phyloP scores from a whole-genome alignment of 2,113 vertebrate genomes.

The Hystrix cristata region DNA sequence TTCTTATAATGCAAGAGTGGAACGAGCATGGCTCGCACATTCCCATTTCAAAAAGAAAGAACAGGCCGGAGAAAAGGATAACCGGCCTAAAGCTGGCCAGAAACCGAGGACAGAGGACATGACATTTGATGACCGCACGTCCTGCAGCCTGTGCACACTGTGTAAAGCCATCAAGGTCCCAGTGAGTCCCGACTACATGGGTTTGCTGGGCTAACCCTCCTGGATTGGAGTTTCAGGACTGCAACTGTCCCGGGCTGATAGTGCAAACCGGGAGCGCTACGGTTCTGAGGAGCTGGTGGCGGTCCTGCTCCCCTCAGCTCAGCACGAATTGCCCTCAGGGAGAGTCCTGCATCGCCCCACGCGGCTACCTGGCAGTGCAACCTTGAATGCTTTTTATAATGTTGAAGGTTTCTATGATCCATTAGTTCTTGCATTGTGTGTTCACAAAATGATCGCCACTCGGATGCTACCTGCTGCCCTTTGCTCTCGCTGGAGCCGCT shows the following conservation, averaged over 20 bases:
- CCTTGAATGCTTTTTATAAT: neutral
- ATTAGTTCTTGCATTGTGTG: neutral
- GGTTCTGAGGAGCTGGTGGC: neutral
- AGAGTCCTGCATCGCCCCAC: neutral
- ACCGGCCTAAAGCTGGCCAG: too few relatives aligned
- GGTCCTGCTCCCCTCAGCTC: neutral
- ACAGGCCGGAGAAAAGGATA: too few relatives aligned
- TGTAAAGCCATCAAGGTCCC: too few relatives aligned
- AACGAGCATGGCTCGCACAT: neutral
- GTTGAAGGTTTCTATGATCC: neutral
- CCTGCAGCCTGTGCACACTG: neutral
- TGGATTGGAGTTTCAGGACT: neutral
- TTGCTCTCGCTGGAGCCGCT: neutral
- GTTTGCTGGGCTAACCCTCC: neutral
- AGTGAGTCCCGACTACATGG: neutral
- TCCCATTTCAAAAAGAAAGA: neutral
- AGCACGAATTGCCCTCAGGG: too few relatives aligned
- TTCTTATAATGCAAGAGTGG: neutral
- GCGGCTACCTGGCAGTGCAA: neutral
- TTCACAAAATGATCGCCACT: neutral
- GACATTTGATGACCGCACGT: too few relatives aligned
- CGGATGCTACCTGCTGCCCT: neutral
- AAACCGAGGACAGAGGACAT: too few relatives aligned
- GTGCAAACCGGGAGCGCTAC: rapidly evolving
- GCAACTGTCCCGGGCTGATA: neutral